Evolutionary conservation across 2,888 invertebrate genomes (phyloP).

Genomic region (Scaptodrosophila latifasciaeformis): DNA sequence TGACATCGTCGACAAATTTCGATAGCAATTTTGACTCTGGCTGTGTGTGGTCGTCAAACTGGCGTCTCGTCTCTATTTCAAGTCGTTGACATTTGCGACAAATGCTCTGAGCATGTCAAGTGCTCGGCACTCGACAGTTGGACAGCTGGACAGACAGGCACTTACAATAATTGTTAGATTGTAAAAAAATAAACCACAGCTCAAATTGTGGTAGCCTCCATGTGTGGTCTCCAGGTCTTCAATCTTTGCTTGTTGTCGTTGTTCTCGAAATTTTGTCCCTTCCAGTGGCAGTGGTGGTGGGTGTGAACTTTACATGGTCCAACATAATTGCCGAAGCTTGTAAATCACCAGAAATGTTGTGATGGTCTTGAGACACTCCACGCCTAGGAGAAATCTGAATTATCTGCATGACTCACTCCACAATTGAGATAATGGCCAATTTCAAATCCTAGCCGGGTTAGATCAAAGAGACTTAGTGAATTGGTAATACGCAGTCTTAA

Average conservation of each 20-base stretch:
- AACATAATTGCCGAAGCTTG: conserved; percentile 56
- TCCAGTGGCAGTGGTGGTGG: conserved; percentile 35
- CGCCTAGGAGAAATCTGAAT: conserved; percentile 19
- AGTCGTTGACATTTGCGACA: conserved; percentile 65
- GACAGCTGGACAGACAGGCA: not conserved
- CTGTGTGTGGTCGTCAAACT: conserved; percentile 48
- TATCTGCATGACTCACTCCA: no score
- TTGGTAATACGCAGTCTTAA: no score
- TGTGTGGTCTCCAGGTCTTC: conserved; percentile 28
- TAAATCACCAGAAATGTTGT: conserved; percentile 26
- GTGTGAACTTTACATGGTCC: conserved; percentile 41
- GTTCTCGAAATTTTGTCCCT: not conserved
- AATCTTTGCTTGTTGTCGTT: no score
- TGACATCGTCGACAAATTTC: no score
- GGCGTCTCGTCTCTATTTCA: conserved; percentile 58
- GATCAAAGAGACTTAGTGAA: no score
- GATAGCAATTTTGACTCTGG: conserved; percentile 1
- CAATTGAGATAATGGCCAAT: conserved; percentile 32
- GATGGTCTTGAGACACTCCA: conserved; percentile 26
- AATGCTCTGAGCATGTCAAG: conserved; percentile 63
- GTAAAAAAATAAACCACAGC: not conserved
- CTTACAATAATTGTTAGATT: no score
- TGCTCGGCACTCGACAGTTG: conserved; percentile 43
- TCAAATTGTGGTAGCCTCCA: not conserved
- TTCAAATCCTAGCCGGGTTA: no score